These are phyloP conservation scores for Aplochiton taeniatus DNA, from an alignment of 2,797 vertebrate genomes.

Conservation along the genomic window DNA sequence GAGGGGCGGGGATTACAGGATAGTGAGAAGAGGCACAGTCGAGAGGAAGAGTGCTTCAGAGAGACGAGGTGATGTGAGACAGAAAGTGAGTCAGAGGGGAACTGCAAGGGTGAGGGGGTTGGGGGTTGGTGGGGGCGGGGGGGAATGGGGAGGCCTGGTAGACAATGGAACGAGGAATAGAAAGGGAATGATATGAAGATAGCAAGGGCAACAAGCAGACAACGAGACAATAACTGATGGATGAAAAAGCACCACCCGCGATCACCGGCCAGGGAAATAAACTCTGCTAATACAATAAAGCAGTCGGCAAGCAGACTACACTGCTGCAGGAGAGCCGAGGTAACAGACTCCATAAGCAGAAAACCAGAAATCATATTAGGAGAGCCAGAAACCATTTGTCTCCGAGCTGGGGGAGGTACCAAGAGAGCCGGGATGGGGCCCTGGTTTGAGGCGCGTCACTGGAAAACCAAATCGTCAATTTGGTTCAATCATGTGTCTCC, in stretches of 20 bases:
- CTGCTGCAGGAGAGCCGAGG: conserved; percentile 46
- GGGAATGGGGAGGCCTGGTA: conserved; percentile 47
- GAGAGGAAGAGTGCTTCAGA: not conserved
- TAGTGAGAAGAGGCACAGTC: not conserved
- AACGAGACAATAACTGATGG: conserved; percentile 70
- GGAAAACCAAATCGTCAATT: conserved; percentile 81
- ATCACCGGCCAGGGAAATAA: conserved; percentile 70
- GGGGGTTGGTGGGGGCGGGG: conserved; percentile 20
- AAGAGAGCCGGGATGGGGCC: conserved; percentile 61
- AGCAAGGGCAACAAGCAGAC: conserved; percentile 29
- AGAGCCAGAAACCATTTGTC: conserved; percentile 87
- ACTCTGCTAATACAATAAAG: conserved; percentile 71
- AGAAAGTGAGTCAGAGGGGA: conserved; percentile 13
- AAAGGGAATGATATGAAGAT: conserved; percentile 32
- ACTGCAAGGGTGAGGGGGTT: not conserved
- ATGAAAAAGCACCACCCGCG: conserved; percentile 63
- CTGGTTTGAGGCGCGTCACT: conserved; percentile 72
- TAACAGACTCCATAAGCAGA: conserved; percentile 69
- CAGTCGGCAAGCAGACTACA: conserved; percentile 60
- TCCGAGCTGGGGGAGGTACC: conserved; percentile 80
- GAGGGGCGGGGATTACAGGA: not conserved
- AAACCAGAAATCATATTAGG: conserved; percentile 80
- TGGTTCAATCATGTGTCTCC: conserved; percentile 78
- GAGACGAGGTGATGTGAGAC: not conserved
- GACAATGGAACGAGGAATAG: conserved; percentile 45